Conservation (phyloP, 92 coral and sea anemone species). For the Virgularia gustaviana region DNA sequence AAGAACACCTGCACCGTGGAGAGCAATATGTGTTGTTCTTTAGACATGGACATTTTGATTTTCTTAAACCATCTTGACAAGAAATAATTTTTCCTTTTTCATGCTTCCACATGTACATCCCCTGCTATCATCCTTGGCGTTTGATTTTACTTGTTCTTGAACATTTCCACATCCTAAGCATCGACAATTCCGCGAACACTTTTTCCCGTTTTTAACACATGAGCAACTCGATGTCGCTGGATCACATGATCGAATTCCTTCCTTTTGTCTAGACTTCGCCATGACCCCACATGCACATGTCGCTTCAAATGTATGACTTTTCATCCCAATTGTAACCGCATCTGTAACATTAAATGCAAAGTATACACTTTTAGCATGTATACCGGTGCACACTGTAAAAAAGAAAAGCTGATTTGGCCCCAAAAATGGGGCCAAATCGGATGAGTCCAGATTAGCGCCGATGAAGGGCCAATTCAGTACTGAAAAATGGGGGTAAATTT, state of each 20-base stretch:
- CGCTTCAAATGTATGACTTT: too few relatives aligned
- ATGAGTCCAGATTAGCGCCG: too few relatives aligned
- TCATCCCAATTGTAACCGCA: too few relatives aligned
- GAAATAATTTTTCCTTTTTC: slow-evolving; percentile 16
- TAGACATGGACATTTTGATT: slow-evolving; percentile 22
- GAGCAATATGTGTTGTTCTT: slow-evolving; percentile 30
- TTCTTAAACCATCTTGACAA: slow-evolving; percentile 17
- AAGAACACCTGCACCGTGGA: slow-evolving; percentile 1
- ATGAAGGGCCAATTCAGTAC: too few relatives aligned
- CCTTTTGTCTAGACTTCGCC: slow-evolving; percentile 23
- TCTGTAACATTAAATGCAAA: too few relatives aligned
- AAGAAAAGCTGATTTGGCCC: too few relatives aligned
- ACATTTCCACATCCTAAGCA: slow-evolving; percentile 20
- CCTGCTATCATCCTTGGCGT: background rate
- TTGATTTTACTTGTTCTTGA: slow-evolving; percentile 1
- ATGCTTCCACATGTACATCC: slow-evolving; percentile 33
- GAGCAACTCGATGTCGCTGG: background rate
- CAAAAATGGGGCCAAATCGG: too few relatives aligned
- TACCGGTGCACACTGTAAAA: too few relatives aligned
- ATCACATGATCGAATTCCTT: background rate
- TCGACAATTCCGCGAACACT: slow-evolving; percentile 29
- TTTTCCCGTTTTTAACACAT: slow-evolving; percentile 29
- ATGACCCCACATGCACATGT: slow-evolving; percentile 27
- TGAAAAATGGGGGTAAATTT: too few relatives aligned
- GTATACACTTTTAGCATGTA: too few relatives aligned